Percentiles rank a stretch among this genome's conserved stretches.
Evolutionary conservation across 2,113 vertebrate genomes (phyloP).

Genomic region (Oryzias javanicus): DNA sequence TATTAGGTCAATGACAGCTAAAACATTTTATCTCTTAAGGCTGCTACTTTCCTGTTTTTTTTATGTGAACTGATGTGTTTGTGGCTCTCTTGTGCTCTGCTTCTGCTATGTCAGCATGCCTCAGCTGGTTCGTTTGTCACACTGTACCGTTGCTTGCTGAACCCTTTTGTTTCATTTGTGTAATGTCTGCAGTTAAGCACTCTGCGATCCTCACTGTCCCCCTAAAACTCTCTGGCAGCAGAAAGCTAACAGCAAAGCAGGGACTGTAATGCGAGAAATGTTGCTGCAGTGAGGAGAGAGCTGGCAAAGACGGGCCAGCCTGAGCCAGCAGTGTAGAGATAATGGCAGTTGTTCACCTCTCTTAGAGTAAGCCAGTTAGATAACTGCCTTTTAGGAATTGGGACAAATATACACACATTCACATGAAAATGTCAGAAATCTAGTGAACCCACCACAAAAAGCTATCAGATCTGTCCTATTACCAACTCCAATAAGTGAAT

Average conservation of each 20-base stretch:
- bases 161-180: slow-evolving; percentile 58
- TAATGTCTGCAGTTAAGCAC: slow-evolving; percentile 44
- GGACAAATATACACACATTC: no score
- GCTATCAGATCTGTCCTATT: no score
- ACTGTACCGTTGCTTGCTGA: slow-evolving; percentile 48
- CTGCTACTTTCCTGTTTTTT: slow-evolving; percentile 16
- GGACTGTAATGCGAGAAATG: slow-evolving; percentile 57
- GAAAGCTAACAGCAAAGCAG: slow-evolving; percentile 36
- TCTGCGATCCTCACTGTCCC: slow-evolving; percentile 33
- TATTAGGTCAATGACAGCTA: slow-evolving; percentile 31
- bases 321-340: slow-evolving; percentile 53
- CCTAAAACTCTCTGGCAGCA: slow-evolving; percentile 35
- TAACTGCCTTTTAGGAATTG: slow-evolving; percentile 9
- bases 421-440: no score
- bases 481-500: no score
- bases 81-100: slow-evolving; percentile 9
- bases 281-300: slow-evolving; percentile 48
- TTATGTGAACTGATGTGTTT: slow-evolving; percentile 26
- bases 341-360: slow-evolving; percentile 42
- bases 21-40: slow-evolving; percentile 17
- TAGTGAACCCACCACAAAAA: no score
- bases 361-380: slow-evolving; percentile 37
- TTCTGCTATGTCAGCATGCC: slow-evolving; percentile 37
- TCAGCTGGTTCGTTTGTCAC: slow-evolving; percentile 59
- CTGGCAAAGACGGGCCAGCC: slow-evolving; percentile 33